Evolutionary conservation across 2,888 invertebrate genomes (phyloP).

Genomic region (Amblyjoppa proteus): DNA sequence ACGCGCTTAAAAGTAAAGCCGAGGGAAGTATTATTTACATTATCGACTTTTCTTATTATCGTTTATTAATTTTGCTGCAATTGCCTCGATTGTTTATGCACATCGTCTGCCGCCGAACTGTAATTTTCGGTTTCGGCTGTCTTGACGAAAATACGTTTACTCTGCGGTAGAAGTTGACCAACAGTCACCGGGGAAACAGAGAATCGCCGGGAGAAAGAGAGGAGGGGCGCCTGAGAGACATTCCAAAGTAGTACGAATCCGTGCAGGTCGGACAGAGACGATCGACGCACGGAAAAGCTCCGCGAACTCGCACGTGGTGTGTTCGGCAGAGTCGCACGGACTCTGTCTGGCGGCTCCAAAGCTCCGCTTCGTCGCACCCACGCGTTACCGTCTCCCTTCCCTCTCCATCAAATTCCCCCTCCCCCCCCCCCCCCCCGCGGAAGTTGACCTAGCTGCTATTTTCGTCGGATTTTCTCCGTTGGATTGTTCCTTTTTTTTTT

Average conservation of each 20-base stretch:
- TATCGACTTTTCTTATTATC: too few species aligned
- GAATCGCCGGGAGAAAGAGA: conserved; percentile 51
- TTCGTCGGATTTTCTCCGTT: conserved; percentile 65
- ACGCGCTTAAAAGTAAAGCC: too few species aligned
- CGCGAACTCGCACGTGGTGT: conserved; percentile 55
- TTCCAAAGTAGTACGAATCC: conserved; percentile 68
- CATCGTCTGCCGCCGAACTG: not conserved
- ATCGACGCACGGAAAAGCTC: conserved; percentile 50
- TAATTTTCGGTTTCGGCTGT: conserved; percentile 31
- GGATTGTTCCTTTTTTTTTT: conserved; percentile 49
- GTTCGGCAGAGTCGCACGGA: conserved; percentile 50
- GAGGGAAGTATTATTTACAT: too few species aligned
- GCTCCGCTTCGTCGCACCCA: conserved; percentile 61
- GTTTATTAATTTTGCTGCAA: not conserved
- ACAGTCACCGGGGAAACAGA: conserved; percentile 52
- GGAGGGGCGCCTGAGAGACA: conserved; percentile 37
- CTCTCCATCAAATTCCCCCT: conserved; percentile 49
- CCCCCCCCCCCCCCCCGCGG: conserved; percentile 57
- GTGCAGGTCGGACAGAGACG: conserved; percentile 63
- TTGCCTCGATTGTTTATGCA: not conserved
- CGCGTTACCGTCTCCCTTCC: conserved; percentile 52
- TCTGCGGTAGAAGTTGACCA: conserved; percentile 52
- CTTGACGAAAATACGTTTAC: conserved; percentile 44
- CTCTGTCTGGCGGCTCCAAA: conserved; percentile 58
- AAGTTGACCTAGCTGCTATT: conserved; percentile 69